phyloP scores from a whole-genome alignment of 2,888 invertebrate genomes.

The Pandemis corylana region DNA sequence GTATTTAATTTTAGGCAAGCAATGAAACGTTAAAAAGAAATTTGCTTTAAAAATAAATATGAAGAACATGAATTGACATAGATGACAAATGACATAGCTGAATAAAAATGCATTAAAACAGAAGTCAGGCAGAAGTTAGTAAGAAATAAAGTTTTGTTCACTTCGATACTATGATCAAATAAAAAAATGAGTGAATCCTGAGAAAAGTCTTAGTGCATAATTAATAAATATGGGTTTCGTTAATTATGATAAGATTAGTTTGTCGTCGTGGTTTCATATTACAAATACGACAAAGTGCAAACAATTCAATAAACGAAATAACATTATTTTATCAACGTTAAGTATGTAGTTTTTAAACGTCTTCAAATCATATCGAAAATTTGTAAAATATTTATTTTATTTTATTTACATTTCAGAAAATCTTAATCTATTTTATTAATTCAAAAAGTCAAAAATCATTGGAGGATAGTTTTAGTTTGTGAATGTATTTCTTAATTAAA shows the following conservation, averaged over 20 bases:
- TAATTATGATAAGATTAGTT: constrained; percentile 2
- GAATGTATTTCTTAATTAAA: background rate
- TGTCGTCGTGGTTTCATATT: background rate
- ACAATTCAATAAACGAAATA: background rate
- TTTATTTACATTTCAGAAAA: too few species aligned
- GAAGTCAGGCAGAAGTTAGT: too few species aligned
- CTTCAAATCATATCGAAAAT: too few species aligned
- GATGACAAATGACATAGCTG: too few species aligned
- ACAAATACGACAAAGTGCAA: background rate
- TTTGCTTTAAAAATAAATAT: too few species aligned
- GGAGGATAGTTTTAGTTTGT: background rate
- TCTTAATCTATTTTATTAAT: too few species aligned
- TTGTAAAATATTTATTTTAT: too few species aligned
- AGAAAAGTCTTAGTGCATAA: background rate
- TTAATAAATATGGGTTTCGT: background rate
- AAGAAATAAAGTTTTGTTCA: background rate
- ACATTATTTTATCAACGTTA: background rate
- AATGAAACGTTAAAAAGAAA: too few species aligned
- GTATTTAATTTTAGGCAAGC: background rate
- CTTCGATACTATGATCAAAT: background rate
- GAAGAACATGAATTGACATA: too few species aligned
- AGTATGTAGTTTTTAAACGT: too few species aligned
- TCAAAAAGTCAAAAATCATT: background rate
- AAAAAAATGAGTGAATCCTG: background rate
- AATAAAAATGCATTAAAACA: too few species aligned